A percentile compares a stretch with the other conserved stretches of the same genome.
Conservation (phyloP, 92 coral and sea anemone genomes). For the Zoanthus sansibaricus region DNA sequence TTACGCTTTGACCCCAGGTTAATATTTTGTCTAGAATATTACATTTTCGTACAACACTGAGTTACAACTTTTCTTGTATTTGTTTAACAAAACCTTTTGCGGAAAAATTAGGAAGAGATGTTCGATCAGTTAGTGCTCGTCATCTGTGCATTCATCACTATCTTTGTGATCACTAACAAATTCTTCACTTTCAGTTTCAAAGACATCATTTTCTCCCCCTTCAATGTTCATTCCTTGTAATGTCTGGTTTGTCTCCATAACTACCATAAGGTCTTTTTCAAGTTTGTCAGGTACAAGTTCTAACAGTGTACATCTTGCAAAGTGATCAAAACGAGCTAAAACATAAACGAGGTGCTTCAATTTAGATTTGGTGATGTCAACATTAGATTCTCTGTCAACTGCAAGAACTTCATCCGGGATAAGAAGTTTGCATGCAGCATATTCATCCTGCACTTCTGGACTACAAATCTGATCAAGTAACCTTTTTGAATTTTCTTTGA, state of each 20-base stretch:
- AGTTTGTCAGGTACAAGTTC: constrained; percentile 56
- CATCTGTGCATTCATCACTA: constrained; percentile 20
- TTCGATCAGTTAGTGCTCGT: constrained; percentile 24
- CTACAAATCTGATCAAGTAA: constrained; percentile 58
- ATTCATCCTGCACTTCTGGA: constrained; percentile 49
- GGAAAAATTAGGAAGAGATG: constrained; percentile 9
- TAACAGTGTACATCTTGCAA: constrained; percentile 51
- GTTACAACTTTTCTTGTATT: too few species aligned
- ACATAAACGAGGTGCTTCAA: constrained; percentile 65
- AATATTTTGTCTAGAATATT: too few species aligned
- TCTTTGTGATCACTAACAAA: constrained; percentile 11
- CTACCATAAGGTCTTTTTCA: constrained; percentile 27
- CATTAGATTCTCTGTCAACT: constrained; percentile 58
- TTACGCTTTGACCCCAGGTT: too few species aligned
- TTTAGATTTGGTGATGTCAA: constrained; percentile 61
- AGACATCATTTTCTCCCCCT: constrained; percentile 15
- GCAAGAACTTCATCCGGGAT: constrained; percentile 63
- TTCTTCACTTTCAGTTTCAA: constrained; percentile 8
- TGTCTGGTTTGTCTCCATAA: constrained; percentile 36
- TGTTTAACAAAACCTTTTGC: too few species aligned
- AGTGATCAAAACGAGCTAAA: constrained; percentile 39
- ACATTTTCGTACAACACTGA: too few species aligned
- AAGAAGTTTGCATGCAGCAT: constrained; percentile 48
- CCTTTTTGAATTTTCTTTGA: constrained; percentile 52
- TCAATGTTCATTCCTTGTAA: constrained; percentile 2